Conservation (phyloP, 2,888 invertebrate genomes). For the Leptopterna dolabrata region DNA sequence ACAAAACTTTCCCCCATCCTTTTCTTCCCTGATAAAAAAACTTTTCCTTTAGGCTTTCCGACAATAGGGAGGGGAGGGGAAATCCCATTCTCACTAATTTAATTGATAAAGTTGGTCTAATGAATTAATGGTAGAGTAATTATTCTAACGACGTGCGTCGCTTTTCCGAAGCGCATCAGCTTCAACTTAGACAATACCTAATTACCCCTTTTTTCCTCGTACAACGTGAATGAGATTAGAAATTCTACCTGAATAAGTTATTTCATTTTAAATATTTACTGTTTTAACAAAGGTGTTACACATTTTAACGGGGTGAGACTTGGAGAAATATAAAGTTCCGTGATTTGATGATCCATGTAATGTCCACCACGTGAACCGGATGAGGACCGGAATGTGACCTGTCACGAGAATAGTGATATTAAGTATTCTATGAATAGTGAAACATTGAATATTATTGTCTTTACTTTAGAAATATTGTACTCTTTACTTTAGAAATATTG, state of each 20-base stretch:
- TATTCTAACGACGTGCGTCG: slow-evolving; percentile 45
- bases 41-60: slow-evolving; percentile 7
- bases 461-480: no score
- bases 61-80: neutral
- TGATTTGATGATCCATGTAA: no score
- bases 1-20: slow-evolving; percentile 25
- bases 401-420: no score
- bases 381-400: no score
- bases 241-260: neutral
- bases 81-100: slow-evolving; percentile 32
- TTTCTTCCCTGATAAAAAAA: slow-evolving; percentile 40
- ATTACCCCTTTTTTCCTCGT: neutral
- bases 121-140: slow-evolving; percentile 49
- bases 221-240: neutral
- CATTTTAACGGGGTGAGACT: no score
- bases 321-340: no score
- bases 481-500: no score
- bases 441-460: no score
- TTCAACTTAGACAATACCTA: slow-evolving; percentile 18
- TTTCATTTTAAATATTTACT: no score
- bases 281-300: no score
- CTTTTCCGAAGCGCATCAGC: slow-evolving; percentile 18
- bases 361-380: no score
- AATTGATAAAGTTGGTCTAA: slow-evolving; percentile 48
- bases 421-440: no score